A percentile compares a stretch with the other conserved stretches of the same genome.
phyloP scores from a whole-genome alignment of 1,140 invertebrate genomes.

The Heliconius nattereri region DNA sequence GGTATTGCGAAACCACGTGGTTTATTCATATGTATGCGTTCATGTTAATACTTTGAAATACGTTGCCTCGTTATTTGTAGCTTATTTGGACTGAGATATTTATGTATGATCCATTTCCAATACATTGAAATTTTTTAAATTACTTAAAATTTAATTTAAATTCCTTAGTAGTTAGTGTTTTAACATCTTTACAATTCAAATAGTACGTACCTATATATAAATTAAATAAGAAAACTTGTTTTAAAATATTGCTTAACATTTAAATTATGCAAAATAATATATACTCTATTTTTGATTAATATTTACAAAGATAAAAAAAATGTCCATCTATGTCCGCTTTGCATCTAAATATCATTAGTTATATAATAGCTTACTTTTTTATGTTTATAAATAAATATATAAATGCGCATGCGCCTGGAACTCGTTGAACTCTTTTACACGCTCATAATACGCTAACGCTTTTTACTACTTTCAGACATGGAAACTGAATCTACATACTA shows the following conservation, averaged over 20 bases:
- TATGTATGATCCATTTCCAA: not conserved
- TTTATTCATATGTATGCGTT: not conserved
- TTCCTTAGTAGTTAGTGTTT: too few relatives aligned
- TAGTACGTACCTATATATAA: too few relatives aligned
- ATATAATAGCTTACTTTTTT: not conserved
- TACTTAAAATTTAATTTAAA: too few relatives aligned
- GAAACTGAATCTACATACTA: not conserved
- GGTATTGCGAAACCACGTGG: not conserved
- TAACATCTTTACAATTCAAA: too few relatives aligned
- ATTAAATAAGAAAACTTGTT: too few relatives aligned
- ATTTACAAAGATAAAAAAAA: too few relatives aligned
- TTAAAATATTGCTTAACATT: too few relatives aligned
- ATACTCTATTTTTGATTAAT: too few relatives aligned
- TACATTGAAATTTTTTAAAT: too few relatives aligned
- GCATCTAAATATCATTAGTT: not conserved
- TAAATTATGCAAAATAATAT: too few relatives aligned
- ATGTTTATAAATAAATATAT: not conserved
- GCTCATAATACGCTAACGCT: not conserved
- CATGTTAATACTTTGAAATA: constrained; percentile 6
- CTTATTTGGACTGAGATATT: constrained; percentile 6
- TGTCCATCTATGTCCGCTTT: too few relatives aligned
- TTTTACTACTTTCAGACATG: not conserved
- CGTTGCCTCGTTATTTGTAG: constrained; percentile 1
- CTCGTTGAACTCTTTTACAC: constrained; percentile 15
- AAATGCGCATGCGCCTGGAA: not conserved